phyloP scores from a whole-genome alignment of 2,113 vertebrate genomes.

The Phoenicopterus ruber region DNA sequence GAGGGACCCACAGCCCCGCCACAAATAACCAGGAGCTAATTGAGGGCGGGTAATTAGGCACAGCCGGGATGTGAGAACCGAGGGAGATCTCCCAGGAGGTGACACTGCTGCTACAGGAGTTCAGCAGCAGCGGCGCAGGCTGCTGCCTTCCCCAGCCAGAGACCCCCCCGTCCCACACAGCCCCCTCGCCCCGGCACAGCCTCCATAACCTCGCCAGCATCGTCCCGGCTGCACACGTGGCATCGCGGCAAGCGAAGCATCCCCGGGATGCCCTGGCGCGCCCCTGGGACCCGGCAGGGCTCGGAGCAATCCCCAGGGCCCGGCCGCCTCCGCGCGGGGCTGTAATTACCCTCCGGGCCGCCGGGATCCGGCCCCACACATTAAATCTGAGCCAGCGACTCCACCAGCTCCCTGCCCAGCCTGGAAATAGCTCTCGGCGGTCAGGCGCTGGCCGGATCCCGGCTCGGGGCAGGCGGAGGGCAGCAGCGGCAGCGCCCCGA shows the following conservation, averaged over 20 bases:
- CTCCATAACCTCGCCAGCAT: not conserved
- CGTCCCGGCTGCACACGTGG: not conserved
- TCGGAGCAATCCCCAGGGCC: not conserved
- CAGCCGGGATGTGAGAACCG: not conserved
- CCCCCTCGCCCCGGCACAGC: not conserved
- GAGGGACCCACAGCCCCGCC: not conserved
- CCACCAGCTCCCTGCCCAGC: not conserved
- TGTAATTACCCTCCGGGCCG: not conserved
- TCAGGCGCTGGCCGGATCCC: not conserved
- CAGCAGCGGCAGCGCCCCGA: not conserved
- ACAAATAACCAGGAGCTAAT: not conserved
- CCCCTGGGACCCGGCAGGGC: not conserved
- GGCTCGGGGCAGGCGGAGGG: not conserved
- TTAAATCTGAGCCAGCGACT: not conserved
- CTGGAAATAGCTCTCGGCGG: not conserved
- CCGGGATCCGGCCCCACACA: rapidly evolving
- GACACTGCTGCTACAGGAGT: not conserved
- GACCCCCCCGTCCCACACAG: not conserved
- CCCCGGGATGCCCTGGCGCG: not conserved
- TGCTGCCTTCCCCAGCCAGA: not conserved
- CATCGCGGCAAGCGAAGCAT: not conserved
- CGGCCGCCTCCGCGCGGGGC: not conserved
- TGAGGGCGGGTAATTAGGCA: not conserved
- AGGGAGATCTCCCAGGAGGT: not conserved
- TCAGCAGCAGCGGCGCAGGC: not conserved